Conservation (phyloP, 1,140 invertebrate genomes). For the Maconellicoccus hirsutus region DNA sequence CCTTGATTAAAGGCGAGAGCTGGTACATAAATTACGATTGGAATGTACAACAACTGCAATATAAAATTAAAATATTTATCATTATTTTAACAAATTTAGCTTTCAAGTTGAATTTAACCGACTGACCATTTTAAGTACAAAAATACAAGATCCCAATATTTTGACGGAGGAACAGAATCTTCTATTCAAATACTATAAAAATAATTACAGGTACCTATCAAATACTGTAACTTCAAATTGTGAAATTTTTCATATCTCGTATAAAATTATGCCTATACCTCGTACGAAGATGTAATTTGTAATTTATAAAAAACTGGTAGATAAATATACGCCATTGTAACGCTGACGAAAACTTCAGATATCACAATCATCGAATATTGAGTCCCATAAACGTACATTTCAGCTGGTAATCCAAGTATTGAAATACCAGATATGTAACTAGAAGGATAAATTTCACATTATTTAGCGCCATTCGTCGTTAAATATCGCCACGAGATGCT, state of each 20-base stretch:
- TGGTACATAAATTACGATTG: constrained; percentile 36
- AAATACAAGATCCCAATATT: constrained; percentile 51
- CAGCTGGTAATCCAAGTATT: constrained; percentile 76
- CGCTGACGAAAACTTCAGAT: constrained; percentile 55
- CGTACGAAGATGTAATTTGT: constrained; percentile 68
- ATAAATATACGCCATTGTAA: constrained; percentile 60
- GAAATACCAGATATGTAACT: constrained; percentile 87
- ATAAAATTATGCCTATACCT: constrained; percentile 42
- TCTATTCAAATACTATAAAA: constrained; percentile 56
- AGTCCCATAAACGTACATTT: constrained; percentile 80
- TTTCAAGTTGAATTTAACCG: no score
- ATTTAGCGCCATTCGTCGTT: not conserved
- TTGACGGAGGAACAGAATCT: constrained; percentile 51
- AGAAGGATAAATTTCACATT: constrained; percentile 25
- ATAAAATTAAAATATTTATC: no score
- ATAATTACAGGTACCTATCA: constrained; percentile 21
- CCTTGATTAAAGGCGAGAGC: constrained; percentile 35
- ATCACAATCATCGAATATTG: constrained; percentile 58
- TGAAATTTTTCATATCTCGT: not conserved
- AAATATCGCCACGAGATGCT: constrained; percentile 23
- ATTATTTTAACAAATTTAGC: no score
- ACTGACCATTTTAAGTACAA: constrained; percentile 44
- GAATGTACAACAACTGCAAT: constrained; percentile 33
- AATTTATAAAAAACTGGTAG: constrained; percentile 78
- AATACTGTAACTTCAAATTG: no score